Evolutionary conservation across 2,797 vertebrate genomes (phyloP).

Genomic region (Melanotaenia nigrans): DNA sequence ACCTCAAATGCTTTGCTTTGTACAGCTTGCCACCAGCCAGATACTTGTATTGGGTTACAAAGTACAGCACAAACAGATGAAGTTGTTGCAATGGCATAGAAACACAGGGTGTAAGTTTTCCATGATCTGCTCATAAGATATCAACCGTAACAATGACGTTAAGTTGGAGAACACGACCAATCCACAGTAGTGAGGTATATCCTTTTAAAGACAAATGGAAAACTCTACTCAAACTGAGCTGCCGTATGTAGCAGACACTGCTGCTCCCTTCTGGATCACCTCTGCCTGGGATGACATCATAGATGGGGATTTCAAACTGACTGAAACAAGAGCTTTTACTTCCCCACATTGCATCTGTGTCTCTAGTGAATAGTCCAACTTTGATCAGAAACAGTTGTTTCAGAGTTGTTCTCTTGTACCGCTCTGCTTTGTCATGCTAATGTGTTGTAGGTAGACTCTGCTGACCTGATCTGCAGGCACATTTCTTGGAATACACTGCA

Average conservation of each 20-base stretch:
- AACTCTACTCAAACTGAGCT: neutral
- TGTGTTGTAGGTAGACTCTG: neutral
- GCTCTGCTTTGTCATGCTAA: slow-evolving; percentile 12
- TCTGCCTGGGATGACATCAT: slow-evolving; percentile 25
- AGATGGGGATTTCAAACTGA: slow-evolving; percentile 29
- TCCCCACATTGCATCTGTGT: slow-evolving; percentile 20
- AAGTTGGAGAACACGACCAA: slow-evolving; percentile 34
- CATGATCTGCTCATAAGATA: slow-evolving; percentile 56
- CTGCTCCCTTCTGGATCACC: slow-evolving; percentile 14
- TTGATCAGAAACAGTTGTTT: slow-evolving; percentile 19
- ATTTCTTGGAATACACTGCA: slow-evolving; percentile 1
- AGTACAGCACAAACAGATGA: slow-evolving; percentile 49
- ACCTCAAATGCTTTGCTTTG: slow-evolving; percentile 46
- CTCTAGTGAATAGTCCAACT: slow-evolving; percentile 13
- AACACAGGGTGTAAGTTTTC: slow-evolving; percentile 51
- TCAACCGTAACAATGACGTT: slow-evolving; percentile 37
- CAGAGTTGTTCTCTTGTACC: neutral
- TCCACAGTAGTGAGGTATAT: slow-evolving; percentile 14
- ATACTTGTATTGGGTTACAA: slow-evolving; percentile 37
- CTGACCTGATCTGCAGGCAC: slow-evolving; percentile 4
- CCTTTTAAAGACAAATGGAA: slow-evolving; percentile 8
- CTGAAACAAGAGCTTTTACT: slow-evolving; percentile 32
- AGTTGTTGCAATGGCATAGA: slow-evolving; percentile 65
- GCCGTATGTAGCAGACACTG: neutral
- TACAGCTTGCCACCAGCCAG: slow-evolving; percentile 50